A percentile compares a stretch with the other conserved stretches of the same genome.
These are phyloP conservation scores for Scrobipalpa costella DNA, from an alignment of 2,888 invertebrate genomes.

Conservation along the genomic window DNA sequence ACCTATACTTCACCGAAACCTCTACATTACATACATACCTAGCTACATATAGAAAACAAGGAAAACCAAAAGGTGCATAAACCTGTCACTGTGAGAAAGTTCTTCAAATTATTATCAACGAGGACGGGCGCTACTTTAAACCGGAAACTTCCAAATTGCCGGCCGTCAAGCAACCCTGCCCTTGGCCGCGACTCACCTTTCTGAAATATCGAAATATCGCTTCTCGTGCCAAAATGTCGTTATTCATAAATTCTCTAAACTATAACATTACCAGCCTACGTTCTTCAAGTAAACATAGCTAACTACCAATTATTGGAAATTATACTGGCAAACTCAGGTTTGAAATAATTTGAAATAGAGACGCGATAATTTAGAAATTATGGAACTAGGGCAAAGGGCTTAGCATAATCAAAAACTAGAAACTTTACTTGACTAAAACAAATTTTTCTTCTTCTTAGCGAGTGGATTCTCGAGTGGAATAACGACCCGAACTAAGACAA, in stretches of 20 bases:
- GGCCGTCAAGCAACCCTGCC: constrained; percentile 23
- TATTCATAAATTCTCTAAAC: constrained; percentile 8
- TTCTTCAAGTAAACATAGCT: background rate
- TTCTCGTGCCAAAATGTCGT: constrained; percentile 20
- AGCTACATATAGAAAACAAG: background rate
- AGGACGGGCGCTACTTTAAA: constrained; percentile 7
- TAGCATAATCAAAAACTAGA: no score
- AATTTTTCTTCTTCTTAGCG: no score
- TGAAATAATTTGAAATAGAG: background rate
- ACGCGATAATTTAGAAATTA: no score
- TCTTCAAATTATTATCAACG: constrained; percentile 8
- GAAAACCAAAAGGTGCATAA: background rate
- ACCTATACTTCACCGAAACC: background rate
- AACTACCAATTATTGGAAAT: background rate
- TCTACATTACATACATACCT: constrained; percentile 3
- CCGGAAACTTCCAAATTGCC: constrained; percentile 21
- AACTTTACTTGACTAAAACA: no score
- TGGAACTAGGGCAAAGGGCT: no score
- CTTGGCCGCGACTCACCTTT: constrained; percentile 23
- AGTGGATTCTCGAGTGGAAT: no score
- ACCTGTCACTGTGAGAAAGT: background rate
- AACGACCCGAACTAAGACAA: no score
- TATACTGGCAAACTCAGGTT: background rate
- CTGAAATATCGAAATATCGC: constrained; percentile 23
- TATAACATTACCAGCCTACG: background rate